phyloP scores from a whole-genome alignment of 2,888 invertebrate species.

The Sicus ferrugineus region DNA sequence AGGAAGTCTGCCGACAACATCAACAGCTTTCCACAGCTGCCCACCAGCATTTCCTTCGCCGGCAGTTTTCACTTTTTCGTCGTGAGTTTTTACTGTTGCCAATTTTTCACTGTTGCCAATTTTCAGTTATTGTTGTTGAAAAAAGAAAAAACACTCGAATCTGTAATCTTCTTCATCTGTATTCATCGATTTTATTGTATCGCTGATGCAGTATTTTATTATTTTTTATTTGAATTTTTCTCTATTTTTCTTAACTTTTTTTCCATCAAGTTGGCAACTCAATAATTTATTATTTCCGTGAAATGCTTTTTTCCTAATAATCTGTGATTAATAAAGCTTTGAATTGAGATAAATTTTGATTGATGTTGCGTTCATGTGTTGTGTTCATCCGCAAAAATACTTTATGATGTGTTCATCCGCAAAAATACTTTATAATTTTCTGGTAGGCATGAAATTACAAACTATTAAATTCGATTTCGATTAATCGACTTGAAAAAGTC shows the following conservation, averaged over 20 bases:
- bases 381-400: no score
- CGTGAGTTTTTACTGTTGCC: neutral
- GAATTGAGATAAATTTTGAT: no score
- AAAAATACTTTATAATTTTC: no score
- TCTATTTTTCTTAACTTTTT: no score
- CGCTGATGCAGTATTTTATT: neutral
- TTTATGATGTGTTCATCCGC: no score
- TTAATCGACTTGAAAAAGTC: no score
- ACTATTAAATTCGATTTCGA: no score
- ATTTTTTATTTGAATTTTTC: no score
- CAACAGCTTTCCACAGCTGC: neutral
- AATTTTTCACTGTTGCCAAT: neutral
- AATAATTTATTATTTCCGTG: neutral
- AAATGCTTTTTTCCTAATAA: neutral
- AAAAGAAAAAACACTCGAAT: no score
- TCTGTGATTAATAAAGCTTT: neutral
- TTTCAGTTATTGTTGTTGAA: neutral
- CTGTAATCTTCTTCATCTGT: neutral
- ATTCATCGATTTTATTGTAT: neutral
- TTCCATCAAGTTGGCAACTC: neutral
- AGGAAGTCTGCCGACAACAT: no score
- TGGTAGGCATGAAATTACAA: no score
- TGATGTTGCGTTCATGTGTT: neutral
- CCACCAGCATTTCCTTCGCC: neutral
- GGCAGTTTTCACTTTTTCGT: neutral